Evolutionary conservation across 1,140 invertebrate genomes (phyloP).

Genomic region (Hestina assimilis): DNA sequence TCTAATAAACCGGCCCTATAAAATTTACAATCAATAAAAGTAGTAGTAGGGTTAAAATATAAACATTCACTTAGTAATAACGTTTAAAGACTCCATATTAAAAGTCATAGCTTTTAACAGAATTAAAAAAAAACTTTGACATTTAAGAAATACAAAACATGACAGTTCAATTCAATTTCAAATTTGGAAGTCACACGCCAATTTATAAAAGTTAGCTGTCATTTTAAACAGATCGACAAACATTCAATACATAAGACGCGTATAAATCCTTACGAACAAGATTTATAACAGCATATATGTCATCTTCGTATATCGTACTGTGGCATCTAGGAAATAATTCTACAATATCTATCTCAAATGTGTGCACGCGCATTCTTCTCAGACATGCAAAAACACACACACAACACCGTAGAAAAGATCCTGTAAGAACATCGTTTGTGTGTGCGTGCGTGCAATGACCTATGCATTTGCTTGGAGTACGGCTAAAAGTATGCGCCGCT

Average conservation of each 20-base stretch:
- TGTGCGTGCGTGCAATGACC: conserved; percentile 74
- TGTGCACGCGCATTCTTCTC: conserved; percentile 73
- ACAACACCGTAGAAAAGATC: conserved; percentile 49
- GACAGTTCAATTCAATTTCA: no score
- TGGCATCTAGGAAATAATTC: conserved; percentile 76
- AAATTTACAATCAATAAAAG: conserved; percentile 25
- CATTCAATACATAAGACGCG: conserved; percentile 27
- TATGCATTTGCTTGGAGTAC: conserved; percentile 71
- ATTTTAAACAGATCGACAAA: no score
- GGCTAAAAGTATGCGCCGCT: conserved; percentile 76
- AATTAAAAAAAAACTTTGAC: no score
- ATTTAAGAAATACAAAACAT: no score
- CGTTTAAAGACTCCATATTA: no score
- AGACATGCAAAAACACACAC: conserved; percentile 72
- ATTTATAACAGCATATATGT: conserved; percentile 24
- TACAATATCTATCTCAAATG: conserved; percentile 72
- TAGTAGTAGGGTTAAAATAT: background rate
- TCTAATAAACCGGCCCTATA: conserved; percentile 20
- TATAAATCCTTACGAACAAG: conserved; percentile 35
- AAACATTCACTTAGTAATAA: conserved; percentile 4
- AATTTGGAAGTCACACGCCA: background rate
- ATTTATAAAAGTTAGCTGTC: no score
- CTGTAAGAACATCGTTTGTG: conserved; percentile 27
- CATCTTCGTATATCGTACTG: conserved; percentile 51
- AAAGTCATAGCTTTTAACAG: no score